Evolutionary conservation across 2,888 invertebrate genomes (phyloP).

Genomic region (Nomada goodeniana): DNA sequence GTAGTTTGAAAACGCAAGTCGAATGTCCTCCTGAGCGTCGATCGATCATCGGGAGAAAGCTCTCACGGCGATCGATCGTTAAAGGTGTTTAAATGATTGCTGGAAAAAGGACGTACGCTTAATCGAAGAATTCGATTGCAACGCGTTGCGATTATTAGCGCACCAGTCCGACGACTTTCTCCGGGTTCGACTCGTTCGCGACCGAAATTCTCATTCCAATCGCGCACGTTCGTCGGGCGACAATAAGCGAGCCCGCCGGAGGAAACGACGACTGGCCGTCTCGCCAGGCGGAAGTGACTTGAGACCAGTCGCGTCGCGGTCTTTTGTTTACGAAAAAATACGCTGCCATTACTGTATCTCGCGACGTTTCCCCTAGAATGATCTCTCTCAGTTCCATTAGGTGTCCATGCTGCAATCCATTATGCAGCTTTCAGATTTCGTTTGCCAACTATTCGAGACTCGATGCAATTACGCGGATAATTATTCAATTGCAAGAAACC

Average conservation of each 20-base stretch:
- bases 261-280: slow-evolving; percentile 66
- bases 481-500: too few relatives aligned
- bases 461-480: not conserved
- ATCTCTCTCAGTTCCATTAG: slow-evolving; percentile 10
- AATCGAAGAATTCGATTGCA: slow-evolving; percentile 16
- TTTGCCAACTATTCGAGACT: not conserved
- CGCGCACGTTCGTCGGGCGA: slow-evolving; percentile 48
- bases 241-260: slow-evolving; percentile 58
- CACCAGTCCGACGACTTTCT: slow-evolving; percentile 35
- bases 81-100: slow-evolving; percentile 17
- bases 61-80: not conserved
- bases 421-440: not conserved
- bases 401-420: not conserved
- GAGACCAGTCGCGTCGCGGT: slow-evolving; percentile 42
- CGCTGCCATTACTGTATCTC: slow-evolving; percentile 24
- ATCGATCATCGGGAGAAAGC: slow-evolving; percentile 24
- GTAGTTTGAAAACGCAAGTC: not conserved
- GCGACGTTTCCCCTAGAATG: not conserved
- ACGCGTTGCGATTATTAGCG: slow-evolving; percentile 15
- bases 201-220: slow-evolving; percentile 62
- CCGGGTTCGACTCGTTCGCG: slow-evolving; percentile 19
- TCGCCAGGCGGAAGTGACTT: slow-evolving; percentile 68
- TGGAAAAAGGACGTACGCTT: not conserved
- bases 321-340: slow-evolving; percentile 57
- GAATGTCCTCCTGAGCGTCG: not conserved